Evolutionary conservation across 2,888 invertebrate genomes (phyloP), one percentile per base, ranked within the genome.

Genomic region (Tiliacea citrago): DNA sequence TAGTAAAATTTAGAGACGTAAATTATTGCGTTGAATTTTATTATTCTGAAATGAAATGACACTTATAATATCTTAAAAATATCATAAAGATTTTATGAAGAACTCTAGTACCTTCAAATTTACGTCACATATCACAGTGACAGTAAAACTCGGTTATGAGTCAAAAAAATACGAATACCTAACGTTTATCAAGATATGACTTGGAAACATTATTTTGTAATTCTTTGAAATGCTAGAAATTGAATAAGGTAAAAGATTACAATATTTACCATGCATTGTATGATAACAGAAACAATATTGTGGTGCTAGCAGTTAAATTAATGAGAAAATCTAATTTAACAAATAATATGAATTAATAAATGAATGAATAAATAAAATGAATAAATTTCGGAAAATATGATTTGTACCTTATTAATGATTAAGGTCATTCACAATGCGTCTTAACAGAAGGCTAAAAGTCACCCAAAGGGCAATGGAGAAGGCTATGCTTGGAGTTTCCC

Each of bases 71-170:
- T 45, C 16, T 21, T 45, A 70, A 24, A 45, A 53, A 63, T 65
- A 47, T 53, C 9, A 45, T 42, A 5, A 24, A 53, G n/a, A 39
- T 47, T 68, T 61, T 60, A 16, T 5, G 10, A 57, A 63, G 4
- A 29, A 63, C 62, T 76, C 39, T 42, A 55, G 47, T 45, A 13
- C 2, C 24, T 58, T 63, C 35, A 71, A 70, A 71, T 63, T 71
- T 72, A 62, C 35, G 42, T 61, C 51, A 82, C 74, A 71, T 57
- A 81, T n/a, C 55, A 51, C 47, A 12, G 68, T 49, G 74, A 82
- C 65, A 65, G 42, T 78, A 53, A 68, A 77, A 68, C 51, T 65
- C 35, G 13, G 69, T 70, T 68, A 65, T 39, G 42, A 68, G 47
- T 72, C 63, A 69, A 61, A 68, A 77, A 29, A 69, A 73, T 58